Evolutionary conservation across 2,113 vertebrate species (phyloP).

Genomic region (cattle (Bos taurus)): ARS-UCD2.0 NC_037328.1:41568501-41569000

Average conservation of each 20-base stretch:
- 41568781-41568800: neutral
- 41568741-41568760: neutral
- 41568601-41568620: neutral
- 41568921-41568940: neutral
- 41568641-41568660: neutral
- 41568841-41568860: neutral
- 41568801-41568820: neutral
- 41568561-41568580: neutral
- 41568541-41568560: rapidly evolving
- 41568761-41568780: neutral
- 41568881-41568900: neutral
- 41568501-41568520: neutral
- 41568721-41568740: neutral
- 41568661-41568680: neutral
- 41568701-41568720: neutral
- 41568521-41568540: rapidly evolving
- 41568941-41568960: neutral
- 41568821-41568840: neutral
- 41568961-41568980: neutral
- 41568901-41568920: neutral
- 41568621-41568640: neutral
- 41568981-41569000: neutral
- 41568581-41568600: neutral
- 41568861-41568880: neutral
- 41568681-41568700: neutral